Evolutionary conservation across 2,113 vertebrate genomes (phyloP).

Genomic region (Indicator indicator): DNA sequence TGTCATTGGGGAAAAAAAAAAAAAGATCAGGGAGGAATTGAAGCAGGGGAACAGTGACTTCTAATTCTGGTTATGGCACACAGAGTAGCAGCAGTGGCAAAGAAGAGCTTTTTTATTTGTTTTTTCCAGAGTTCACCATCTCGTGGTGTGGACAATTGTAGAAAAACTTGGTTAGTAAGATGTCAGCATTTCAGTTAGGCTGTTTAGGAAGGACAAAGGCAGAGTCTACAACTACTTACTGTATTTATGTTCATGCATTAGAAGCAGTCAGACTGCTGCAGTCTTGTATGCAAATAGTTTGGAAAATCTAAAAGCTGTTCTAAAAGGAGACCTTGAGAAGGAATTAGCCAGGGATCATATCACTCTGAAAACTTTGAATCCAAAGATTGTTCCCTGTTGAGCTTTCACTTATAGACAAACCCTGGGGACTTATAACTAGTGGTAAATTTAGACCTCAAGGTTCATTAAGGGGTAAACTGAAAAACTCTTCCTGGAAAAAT

Average conservation of each 20-base stretch:
- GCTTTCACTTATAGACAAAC: background rate
- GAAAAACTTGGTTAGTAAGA: background rate
- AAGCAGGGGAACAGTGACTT: background rate
- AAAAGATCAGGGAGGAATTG: rapidly evolving
- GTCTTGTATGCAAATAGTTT: background rate
- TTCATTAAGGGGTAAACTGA: background rate
- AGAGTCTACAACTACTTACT: background rate
- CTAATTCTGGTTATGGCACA: background rate
- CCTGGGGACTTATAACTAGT: background rate
- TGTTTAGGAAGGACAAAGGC: background rate
- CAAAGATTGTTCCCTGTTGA: background rate
- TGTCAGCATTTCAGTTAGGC: background rate
- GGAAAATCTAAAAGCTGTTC: background rate
- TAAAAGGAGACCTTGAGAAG: background rate
- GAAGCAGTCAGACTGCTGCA: background rate
- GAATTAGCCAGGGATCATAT: background rate
- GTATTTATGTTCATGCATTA: background rate
- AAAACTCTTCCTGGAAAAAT: background rate
- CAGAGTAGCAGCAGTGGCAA: background rate
- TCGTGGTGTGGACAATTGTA: background rate
- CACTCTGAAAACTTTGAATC: background rate
- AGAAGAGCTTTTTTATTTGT: background rate
- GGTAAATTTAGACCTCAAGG: no score
- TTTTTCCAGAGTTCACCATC: background rate
- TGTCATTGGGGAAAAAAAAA: background rate